Evolutionary conservation across 2,797 vertebrate genomes (phyloP).

Genomic region (Denticeps clupeoides): DNA sequence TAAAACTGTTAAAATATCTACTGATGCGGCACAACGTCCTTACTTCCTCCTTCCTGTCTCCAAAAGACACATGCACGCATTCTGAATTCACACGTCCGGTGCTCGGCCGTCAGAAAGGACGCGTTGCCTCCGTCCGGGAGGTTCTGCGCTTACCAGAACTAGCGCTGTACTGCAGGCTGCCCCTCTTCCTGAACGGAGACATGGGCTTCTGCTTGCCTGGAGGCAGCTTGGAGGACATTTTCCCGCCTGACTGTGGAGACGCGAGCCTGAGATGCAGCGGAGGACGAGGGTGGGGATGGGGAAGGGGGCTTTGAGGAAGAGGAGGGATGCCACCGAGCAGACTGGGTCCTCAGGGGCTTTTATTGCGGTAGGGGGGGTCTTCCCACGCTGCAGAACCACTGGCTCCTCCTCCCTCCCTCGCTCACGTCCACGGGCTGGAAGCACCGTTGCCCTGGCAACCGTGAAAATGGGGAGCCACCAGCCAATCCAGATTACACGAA

Average conservation of each 20-base stretch:
- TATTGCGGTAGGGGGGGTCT: constrained; percentile 38
- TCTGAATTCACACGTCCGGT: neutral
- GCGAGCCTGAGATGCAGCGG: constrained; percentile 4
- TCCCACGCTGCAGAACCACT: constrained; percentile 36
- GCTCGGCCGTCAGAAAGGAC: neutral
- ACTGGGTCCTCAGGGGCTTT: constrained; percentile 30
- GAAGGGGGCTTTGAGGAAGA: constrained; percentile 2
- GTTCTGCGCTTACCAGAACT: constrained; percentile 68
- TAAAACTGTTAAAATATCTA: no score
- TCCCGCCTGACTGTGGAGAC: constrained; percentile 11
- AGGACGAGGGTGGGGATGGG: constrained; percentile 4
- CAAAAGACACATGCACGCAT: constrained; percentile 6
- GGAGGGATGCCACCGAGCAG: constrained; percentile 21
- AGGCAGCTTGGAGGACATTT: constrained; percentile 60
- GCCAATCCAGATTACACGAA: neutral
- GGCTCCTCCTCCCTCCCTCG: constrained; percentile 28
- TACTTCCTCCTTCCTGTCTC: no score
- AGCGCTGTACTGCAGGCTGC: constrained; percentile 70
- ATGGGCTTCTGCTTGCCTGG: constrained; percentile 51
- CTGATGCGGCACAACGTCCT: no score
- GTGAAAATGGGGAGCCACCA: constrained; percentile 24
- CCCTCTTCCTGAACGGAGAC: constrained; percentile 76
- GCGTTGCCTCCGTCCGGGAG: neutral
- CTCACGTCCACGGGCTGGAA: no score
- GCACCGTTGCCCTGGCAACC: constrained; percentile 62